Conservation (phyloP, 2,797 vertebrate genomes). For the Chrysocyon brachyurus region DNA sequence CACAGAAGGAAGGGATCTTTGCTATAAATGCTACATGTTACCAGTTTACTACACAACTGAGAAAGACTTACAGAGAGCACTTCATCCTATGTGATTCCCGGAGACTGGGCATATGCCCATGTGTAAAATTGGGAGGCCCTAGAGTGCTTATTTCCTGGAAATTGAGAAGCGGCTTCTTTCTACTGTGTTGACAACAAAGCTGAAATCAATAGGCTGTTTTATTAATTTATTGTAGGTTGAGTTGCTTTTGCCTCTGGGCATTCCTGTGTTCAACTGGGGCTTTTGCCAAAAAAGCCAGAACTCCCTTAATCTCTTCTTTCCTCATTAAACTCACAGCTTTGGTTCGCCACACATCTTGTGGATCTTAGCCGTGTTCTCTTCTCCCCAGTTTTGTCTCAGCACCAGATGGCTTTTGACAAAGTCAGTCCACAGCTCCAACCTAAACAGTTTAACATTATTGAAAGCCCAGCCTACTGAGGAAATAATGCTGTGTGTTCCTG, state of each 20-base stretch:
- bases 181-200: constrained; percentile 72
- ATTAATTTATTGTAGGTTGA: constrained; percentile 76
- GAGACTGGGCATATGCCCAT: not conserved
- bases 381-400: constrained; percentile 78
- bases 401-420: constrained; percentile 87
- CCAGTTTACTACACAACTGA: not conserved
- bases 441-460: constrained; percentile 86
- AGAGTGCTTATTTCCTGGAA: constrained; percentile 26
- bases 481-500: constrained; percentile 77
- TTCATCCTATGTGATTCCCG: not conserved
- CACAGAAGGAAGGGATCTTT: not conserved
- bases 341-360: constrained; percentile 79
- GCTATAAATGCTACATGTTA: not conserved
- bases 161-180: constrained; percentile 45
- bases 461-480: constrained; percentile 78
- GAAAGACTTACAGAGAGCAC: not conserved
- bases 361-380: constrained; percentile 78
- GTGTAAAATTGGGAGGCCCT: constrained; percentile 11
- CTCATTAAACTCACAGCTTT: constrained; percentile 84
- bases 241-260: constrained; percentile 72
- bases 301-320: constrained; percentile 79
- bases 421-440: constrained; percentile 85
- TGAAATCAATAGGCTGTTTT: constrained; percentile 47
- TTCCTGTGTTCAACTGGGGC: constrained; percentile 41
- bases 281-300: constrained; percentile 77